Percentiles rank a stretch among this genome's conserved stretches.
Evolutionary conservation across 2,113 vertebrate genomes (phyloP).

Genomic region (Ariopsis seemanni): DNA sequence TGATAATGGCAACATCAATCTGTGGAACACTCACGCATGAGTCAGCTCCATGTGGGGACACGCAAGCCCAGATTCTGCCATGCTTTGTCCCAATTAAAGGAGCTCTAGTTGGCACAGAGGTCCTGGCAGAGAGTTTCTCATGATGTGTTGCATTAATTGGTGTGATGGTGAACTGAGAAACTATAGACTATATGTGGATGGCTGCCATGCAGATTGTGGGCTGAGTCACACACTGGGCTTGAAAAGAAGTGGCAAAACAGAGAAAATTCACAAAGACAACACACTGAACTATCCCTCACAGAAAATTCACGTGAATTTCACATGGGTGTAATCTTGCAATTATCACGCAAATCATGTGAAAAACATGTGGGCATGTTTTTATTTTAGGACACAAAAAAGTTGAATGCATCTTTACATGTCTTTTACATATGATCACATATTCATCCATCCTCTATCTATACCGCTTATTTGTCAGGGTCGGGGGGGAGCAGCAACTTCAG

Average conservation of each 20-base stretch:
- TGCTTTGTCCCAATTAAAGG: slow-evolving; percentile 60
- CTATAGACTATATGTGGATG: slow-evolving; percentile 54
- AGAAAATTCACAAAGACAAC: neutral
- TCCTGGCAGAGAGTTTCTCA: slow-evolving; percentile 49
- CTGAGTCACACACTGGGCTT: slow-evolving; percentile 56
- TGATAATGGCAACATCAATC: slow-evolving; percentile 68
- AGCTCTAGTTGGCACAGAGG: slow-evolving; percentile 47
- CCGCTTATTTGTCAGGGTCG: no score
- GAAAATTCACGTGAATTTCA: neutral
- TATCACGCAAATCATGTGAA: no score
- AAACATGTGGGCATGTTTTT: neutral
- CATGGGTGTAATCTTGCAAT: neutral
- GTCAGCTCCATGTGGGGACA: slow-evolving; percentile 63
- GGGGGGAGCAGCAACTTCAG: no score
- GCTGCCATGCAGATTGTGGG: slow-evolving; percentile 41
- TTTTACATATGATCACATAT: neutral
- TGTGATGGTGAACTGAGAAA: slow-evolving; percentile 58
- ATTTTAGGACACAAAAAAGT: neutral
- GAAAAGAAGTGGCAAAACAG: slow-evolving; percentile 27
- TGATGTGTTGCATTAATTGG: slow-evolving; percentile 55
- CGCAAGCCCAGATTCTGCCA: slow-evolving; percentile 28
- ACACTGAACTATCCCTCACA: neutral
- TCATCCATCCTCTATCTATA: no score
- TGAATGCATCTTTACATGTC: neutral
- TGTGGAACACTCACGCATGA: slow-evolving; percentile 64